Base-by-base conservation (phyloP, 2,888 invertebrate species). In the Polyommatus icarus region DNA sequence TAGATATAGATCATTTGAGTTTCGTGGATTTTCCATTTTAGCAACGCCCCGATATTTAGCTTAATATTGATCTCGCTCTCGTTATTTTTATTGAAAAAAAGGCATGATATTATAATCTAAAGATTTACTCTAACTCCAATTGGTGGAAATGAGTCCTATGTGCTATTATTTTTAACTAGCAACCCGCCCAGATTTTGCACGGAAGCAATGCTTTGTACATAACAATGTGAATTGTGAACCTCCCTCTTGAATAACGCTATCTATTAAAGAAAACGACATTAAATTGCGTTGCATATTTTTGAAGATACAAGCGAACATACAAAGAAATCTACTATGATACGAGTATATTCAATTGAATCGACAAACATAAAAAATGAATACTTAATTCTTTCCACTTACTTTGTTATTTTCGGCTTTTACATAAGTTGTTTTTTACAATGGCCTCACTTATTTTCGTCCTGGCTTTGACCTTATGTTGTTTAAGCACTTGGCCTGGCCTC, bases 391-490 rank as follows among this genome's bases (percentile, higher is more conserved):
- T 24, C 1, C 24, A 7, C 7, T 8, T 20, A 24, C 8, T 20
- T 29, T 29, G 29, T 67, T 4, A 12, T 67, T 67, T 29, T 18
- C 54, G 54, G 12, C 20, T 3, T 29, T 67, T 67, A 67, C 29
- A 29, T 29, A 29, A 67, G 67, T 29, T 29, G 29, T 67, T 67
- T 67, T 67, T 61, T 61, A 61, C 10, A 10, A n/a, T 20, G 40
- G 46, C 20, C 46, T 46, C 29, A 67, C 5, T 67, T 46, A 72
- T 72, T 72, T 72, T 18, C 18, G 71, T 40, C n/a, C 72, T 72
- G 36, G 46, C 72, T 72, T 46, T 72, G 20, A 46, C 36, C 72
- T 3, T 24, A 54, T 71, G 71, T 72, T 72, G 36, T 72, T 20
- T 72, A 46, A 12, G 36, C 72, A 20, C 72, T 40, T 40, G 40